Percentiles rank a stretch among this genome's conserved stretches.
phyloP scores from a whole-genome alignment of 2,113 vertebrate species.

The Balaenoptera acutorostrata region DNA sequence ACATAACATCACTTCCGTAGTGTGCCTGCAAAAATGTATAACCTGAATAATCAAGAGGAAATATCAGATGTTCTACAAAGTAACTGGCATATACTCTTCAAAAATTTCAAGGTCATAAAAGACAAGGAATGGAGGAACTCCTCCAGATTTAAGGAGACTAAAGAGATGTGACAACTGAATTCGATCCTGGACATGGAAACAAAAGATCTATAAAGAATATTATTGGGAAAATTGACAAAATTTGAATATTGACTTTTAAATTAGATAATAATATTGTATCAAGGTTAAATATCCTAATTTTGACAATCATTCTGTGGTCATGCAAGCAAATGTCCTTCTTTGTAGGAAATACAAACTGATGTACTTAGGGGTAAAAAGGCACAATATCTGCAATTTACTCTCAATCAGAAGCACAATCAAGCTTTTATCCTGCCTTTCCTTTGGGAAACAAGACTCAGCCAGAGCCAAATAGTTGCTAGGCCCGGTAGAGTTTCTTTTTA shows the following conservation, averaged over 20 bases:
- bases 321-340: background rate
- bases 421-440: background rate
- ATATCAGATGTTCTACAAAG: background rate
- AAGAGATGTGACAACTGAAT: background rate
- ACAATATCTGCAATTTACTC: background rate
- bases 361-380: background rate
- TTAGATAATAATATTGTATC: background rate
- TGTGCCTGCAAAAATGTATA: background rate
- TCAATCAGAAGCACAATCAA: background rate
- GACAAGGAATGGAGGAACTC: background rate
- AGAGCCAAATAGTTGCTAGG: background rate
- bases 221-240: background rate
- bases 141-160: background rate
- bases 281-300: background rate
- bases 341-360: background rate
- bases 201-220: background rate
- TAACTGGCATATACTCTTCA: background rate
- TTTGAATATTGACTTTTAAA: background rate
- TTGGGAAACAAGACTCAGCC: background rate
- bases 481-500: background rate
- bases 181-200: background rate
- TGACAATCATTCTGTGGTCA: background rate
- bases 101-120: background rate
- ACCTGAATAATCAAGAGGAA: background rate
- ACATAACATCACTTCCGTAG: background rate